Evolutionary conservation across 2,888 invertebrate species (phyloP).

Genomic region (Chironomus tentans): DNA sequence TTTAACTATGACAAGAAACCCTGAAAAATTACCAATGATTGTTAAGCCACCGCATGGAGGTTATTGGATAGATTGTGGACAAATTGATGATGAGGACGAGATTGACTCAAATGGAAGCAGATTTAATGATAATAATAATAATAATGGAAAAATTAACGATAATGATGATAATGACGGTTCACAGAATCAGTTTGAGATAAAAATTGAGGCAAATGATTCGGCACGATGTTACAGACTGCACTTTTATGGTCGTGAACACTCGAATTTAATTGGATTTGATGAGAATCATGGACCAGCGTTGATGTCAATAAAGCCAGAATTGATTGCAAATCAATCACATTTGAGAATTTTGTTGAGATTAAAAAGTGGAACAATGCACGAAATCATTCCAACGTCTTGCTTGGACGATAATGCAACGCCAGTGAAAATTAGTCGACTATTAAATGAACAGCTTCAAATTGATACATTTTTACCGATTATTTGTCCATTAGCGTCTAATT

Average conservation of each 20-base stretch:
- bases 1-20: not conserved
- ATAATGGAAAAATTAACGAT: not conserved
- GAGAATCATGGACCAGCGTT: conserved; percentile 82
- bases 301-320: conserved; percentile 87
- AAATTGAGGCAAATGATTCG: conserved; percentile 90
- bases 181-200: conserved; percentile 33
- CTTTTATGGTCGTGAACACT: conserved; percentile 91
- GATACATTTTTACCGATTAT: conserved; percentile 80
- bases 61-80: conserved; percentile 83
- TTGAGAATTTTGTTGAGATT: conserved; percentile 79
- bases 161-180: not conserved
- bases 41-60: conserved; percentile 76
- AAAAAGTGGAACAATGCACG: conserved; percentile 81
- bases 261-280: conserved; percentile 85
- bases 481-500: conserved; percentile 78
- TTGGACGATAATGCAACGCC: conserved; percentile 66
- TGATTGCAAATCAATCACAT: conserved; percentile 83
- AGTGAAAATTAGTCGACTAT: conserved; percentile 77
- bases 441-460: conserved; percentile 80
- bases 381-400: conserved; percentile 75
- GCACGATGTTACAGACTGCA: conserved; percentile 88
- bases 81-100: conserved; percentile 18
- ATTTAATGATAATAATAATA: conserved; percentile 8
- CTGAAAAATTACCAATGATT: conserved; percentile 60
- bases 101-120: not conserved